Evolutionary conservation across 1,140 invertebrate genomes (phyloP), one percentile per base, ranked within the genome.

Genomic region (Potamilus streckersoni): DNA sequence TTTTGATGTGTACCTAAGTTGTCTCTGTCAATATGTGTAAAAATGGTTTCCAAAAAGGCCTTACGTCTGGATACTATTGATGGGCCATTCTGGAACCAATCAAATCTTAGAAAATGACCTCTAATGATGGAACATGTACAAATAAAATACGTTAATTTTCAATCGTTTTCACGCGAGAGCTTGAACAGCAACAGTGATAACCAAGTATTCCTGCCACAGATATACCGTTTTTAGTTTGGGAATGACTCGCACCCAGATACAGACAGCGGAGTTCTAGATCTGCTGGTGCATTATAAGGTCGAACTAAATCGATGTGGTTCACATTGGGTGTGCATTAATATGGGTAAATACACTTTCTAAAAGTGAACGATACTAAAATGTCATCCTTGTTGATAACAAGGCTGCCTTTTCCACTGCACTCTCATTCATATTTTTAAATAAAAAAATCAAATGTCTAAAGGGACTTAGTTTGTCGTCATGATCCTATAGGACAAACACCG

Each of bases 21-120:
- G 89, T 97, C 96, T 86, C 95, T 96, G 87, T 97, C 96, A 78
- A 97, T 94, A 80, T 96, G 95, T 84, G 95, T 92, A 88, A 97
- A 97, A 82, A 97, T 95, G 4, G 95, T 94, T 90, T 97, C 95
- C 81, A 97, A 91, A 83, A 93, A 96, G 69, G 93, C 93, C 88
- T 96, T 96, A 88, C 97, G 95, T 84, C 94, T 93, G 87, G 97
- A 97, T 14, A 97, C 89, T 12, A 89, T 72, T n/a, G 82, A 80
- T 17, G 83, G 81, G 17, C 80, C 85, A 76, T 82, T 82, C 81
- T 84, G 72, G 49, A 85, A 82, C 16, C 71, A 58, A 19, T n/a
- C 6, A 13, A 20, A n/a, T 38, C 2, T 49, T 31, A 64, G 13
- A 12, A 16, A 16, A 2, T 59, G 8, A n/a, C 2, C 11, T 62